Percentiles rank a stretch among this genome's conserved stretches.
phyloP scores from a whole-genome alignment of 1,140 invertebrate species.

The Aphelinus certus region DNA sequence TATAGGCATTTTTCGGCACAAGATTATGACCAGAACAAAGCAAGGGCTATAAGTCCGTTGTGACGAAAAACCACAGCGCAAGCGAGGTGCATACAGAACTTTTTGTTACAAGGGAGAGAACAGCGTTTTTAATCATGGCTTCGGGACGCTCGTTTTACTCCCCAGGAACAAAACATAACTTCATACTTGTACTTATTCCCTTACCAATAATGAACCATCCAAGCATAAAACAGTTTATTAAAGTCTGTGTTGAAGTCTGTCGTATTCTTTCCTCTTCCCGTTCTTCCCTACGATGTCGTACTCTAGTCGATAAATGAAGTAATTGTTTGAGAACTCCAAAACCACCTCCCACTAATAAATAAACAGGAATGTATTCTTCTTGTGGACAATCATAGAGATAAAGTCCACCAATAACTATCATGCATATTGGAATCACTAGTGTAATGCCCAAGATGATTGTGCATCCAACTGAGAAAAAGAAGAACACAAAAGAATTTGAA shows the following conservation, averaged over 20 bases:
- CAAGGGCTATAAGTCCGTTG: too few species aligned
- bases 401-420: slow-evolving; percentile 73
- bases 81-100: too few species aligned
- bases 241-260: slow-evolving; percentile 69
- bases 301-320: slow-evolving; percentile 67
- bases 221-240: slow-evolving; percentile 74
- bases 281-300: slow-evolving; percentile 65
- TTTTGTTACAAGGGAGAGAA: too few species aligned
- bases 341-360: slow-evolving; percentile 74
- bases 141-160: too few species aligned
- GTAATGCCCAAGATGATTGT: slow-evolving; percentile 72
- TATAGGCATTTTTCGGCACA: too few species aligned
- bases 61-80: too few species aligned
- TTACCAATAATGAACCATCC: slow-evolving; percentile 75
- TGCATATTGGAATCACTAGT: slow-evolving; percentile 72
- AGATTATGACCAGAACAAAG: too few species aligned
- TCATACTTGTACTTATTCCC: slow-evolving; percentile 2
- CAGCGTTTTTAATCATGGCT: too few species aligned
- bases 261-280: slow-evolving; percentile 67
- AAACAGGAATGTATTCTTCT: slow-evolving; percentile 76
- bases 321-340: slow-evolving; percentile 73
- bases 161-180: too few species aligned
- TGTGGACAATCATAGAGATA: slow-evolving; percentile 75
- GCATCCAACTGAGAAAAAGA: slow-evolving; percentile 70
- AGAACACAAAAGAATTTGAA: background rate